phyloP scores from a whole-genome alignment of 1,140 invertebrate species.

The Diplogasteroides magnus region DNA sequence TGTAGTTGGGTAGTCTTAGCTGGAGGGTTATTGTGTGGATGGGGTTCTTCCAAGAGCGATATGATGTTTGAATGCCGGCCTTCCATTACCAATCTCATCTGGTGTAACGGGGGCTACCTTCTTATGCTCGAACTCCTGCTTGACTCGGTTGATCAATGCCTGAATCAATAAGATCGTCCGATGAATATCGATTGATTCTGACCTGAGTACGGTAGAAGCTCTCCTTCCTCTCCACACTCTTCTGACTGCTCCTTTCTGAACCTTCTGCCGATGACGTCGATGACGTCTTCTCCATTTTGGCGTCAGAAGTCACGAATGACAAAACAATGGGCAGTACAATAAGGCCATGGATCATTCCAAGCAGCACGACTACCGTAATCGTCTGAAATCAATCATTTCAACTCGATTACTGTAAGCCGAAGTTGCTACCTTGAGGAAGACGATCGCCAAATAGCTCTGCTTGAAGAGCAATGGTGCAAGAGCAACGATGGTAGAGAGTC shows the following conservation, averaged over 20 bases:
- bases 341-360: constrained; percentile 52
- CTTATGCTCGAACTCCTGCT: constrained; percentile 11
- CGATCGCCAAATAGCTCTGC: constrained; percentile 49
- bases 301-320: constrained; percentile 28
- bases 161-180: background rate
- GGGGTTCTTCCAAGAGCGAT: constrained; percentile 13
- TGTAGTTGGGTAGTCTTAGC: background rate
- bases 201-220: constrained; percentile 37
- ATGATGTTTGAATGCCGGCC: constrained; percentile 17
- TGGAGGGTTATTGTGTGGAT: constrained; percentile 9
- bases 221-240: constrained; percentile 44
- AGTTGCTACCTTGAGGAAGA: constrained; percentile 38
- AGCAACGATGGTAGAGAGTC: constrained; percentile 52
- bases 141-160: constrained; percentile 5
- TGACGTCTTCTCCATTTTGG: too few relatives aligned
- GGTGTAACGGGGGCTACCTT: constrained; percentile 15
- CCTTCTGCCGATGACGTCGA: constrained; percentile 4
- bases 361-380: constrained; percentile 48
- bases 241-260: constrained; percentile 41
- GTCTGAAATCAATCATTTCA: constrained; percentile 20
- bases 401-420: background rate
- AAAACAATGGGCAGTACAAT: constrained; percentile 38
- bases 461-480: constrained; percentile 46
- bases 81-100: constrained; percentile 1
- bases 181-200: background rate